These are phyloP conservation scores for Microtus montanus DNA, from an alignment of 2,113 vertebrate genomes.

Conservation along the genomic window DNA sequence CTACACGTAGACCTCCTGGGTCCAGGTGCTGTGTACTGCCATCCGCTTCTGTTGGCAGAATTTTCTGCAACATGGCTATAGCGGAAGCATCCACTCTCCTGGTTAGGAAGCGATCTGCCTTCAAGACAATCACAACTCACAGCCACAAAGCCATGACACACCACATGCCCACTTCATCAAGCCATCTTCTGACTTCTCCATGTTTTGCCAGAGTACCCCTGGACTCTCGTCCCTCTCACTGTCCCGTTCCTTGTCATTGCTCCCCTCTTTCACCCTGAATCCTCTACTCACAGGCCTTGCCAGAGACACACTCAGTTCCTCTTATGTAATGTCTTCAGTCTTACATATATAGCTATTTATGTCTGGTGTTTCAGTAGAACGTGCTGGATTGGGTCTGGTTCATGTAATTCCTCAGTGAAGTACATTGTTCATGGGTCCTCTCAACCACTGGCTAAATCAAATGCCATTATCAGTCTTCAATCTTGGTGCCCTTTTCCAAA, in stretches of 20 bases:
- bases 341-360: not conserved
- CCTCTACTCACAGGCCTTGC: not conserved
- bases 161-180: not conserved
- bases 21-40: accelerated
- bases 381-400: not conserved
- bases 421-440: not conserved
- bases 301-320: not conserved
- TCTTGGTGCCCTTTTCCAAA: not conserved
- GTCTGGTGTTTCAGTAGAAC: not conserved
- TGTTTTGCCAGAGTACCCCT: not conserved
- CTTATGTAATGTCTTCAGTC: not conserved
- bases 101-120: not conserved
- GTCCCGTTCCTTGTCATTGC: not conserved
- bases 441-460: not conserved
- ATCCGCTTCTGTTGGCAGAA: not conserved
- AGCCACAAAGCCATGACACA: not conserved
- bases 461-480: not conserved
- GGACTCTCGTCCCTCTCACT: accelerated
- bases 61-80: not conserved
- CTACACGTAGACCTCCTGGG: no score
- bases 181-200: not conserved
- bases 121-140: not conserved
- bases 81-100: not conserved
- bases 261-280: accelerated
- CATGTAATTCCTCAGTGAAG: not conserved